These are phyloP conservation scores for Athripsodes cinereus DNA, from an alignment of 2,888 invertebrate species.

Conservation along the genomic window DNA sequence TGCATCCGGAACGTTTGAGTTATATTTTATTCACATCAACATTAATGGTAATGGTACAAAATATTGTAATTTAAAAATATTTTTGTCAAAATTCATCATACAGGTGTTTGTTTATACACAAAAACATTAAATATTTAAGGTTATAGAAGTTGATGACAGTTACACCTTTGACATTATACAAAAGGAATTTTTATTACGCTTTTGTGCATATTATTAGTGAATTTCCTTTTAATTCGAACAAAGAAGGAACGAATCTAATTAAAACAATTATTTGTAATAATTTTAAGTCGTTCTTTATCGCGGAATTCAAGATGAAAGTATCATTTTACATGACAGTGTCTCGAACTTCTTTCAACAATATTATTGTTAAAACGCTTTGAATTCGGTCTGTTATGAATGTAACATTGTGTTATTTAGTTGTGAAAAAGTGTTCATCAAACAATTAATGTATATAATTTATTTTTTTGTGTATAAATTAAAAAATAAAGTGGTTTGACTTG, in stretches of 20 bases:
- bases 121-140: not conserved
- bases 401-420: not conserved
- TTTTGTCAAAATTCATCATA: not conserved
- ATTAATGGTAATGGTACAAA: not conserved
- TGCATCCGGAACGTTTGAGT: not conserved
- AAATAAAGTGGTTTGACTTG: too few relatives aligned
- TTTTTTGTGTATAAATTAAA: too few relatives aligned
- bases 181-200: too few relatives aligned
- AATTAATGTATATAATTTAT: too few relatives aligned
- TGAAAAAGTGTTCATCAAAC: not conserved
- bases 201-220: too few relatives aligned
- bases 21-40: not conserved
- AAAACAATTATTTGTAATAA: too few relatives aligned
- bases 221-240: too few relatives aligned
- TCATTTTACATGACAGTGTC: too few relatives aligned
- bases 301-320: too few relatives aligned
- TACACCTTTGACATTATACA: not conserved
- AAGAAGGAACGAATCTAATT: too few relatives aligned
- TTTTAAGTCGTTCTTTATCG: too few relatives aligned
- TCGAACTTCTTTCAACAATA: too few relatives aligned
- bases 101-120: not conserved
- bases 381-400: not conserved
- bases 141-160: not conserved
- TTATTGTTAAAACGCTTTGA: not conserved
- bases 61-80: not conserved